phyloP scores from a whole-genome alignment of 2,888 invertebrate genomes.

The Sesia bembeciformis region DNA sequence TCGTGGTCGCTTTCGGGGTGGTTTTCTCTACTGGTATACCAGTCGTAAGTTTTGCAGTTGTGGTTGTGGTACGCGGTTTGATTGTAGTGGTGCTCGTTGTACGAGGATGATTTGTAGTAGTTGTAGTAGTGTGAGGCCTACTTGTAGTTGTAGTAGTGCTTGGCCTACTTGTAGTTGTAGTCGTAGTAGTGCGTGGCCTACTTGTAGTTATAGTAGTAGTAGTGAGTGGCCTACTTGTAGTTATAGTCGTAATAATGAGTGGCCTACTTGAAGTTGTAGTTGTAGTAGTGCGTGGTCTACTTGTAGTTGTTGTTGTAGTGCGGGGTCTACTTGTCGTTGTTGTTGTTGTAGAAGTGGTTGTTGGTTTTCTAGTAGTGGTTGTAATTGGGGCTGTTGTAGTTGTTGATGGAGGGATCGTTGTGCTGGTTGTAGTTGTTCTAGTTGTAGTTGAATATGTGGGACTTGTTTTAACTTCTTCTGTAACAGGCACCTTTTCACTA shows the following conservation, averaged over 20 bases:
- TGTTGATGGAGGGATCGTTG: slow-evolving; percentile 16
- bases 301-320: slow-evolving; percentile 12
- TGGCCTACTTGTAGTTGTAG: slow-evolving; percentile 8
- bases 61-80: slow-evolving; percentile 11
- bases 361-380: slow-evolving; percentile 13
- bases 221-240: neutral
- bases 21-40: slow-evolving; percentile 9
- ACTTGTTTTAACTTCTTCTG: slow-evolving; percentile 8
- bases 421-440: slow-evolving; percentile 14
- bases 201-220: slow-evolving; percentile 4
- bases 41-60: slow-evolving; percentile 14
- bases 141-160: slow-evolving; percentile 10
- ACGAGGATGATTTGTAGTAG: slow-evolving; percentile 14
- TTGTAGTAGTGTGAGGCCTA: slow-evolving; percentile 13
- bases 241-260: slow-evolving; percentile 6
- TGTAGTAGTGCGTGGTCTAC: slow-evolving; percentile 11
- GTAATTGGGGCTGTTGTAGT: slow-evolving; percentile 16
- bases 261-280: neutral
- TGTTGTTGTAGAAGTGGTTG: slow-evolving; percentile 13
- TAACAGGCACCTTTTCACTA: slow-evolving; percentile 16
- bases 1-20: slow-evolving; percentile 6
- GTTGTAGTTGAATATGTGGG: slow-evolving; percentile 11
- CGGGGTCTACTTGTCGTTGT: slow-evolving; percentile 6
- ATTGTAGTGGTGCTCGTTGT: slow-evolving; percentile 2
- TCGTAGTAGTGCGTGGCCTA: slow-evolving; percentile 5